These are phyloP conservation scores for Ancistrus triradiatus DNA, from an alignment of 2,113 vertebrate species.

Conservation along the genomic window DNA sequence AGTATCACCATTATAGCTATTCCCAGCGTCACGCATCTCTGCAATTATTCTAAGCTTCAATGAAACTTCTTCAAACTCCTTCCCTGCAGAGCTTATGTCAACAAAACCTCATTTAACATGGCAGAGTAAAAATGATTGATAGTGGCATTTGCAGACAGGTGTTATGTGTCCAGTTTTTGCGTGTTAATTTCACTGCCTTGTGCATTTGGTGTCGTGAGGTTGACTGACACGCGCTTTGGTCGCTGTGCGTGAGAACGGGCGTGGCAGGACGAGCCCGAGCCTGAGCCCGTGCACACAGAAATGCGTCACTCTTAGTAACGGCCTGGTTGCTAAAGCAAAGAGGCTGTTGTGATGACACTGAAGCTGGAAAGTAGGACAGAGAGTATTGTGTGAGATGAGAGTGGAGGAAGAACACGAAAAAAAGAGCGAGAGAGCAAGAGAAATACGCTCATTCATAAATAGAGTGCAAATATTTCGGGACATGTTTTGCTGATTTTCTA, in stretches of 20 bases:
- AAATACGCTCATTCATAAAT: not conserved
- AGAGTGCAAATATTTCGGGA: not conserved
- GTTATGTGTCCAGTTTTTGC: not conserved
- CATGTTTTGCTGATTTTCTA: too few species aligned
- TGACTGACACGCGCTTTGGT: not conserved
- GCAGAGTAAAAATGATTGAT: too few species aligned
- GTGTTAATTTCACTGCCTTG: too few species aligned
- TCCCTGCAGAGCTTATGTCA: too few species aligned
- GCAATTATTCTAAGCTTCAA: too few species aligned
- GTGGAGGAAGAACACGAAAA: not conserved
- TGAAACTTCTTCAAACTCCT: too few species aligned
- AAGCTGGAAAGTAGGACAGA: slow-evolving; percentile 23
- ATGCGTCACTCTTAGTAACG: slow-evolving; percentile 24
- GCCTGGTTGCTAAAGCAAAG: slow-evolving; percentile 45
- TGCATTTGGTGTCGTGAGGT: not conserved
- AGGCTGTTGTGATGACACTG: slow-evolving; percentile 23
- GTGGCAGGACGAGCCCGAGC: not conserved
- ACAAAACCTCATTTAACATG: too few species aligned
- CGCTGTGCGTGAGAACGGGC: not conserved
- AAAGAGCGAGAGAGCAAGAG: not conserved
- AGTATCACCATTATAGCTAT: too few species aligned
- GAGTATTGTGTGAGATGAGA: not conserved
- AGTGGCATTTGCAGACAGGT: too few species aligned
- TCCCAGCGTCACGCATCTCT: too few species aligned
- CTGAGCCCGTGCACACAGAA: not conserved